Evolutionary conservation across 2,797 vertebrate genomes (phyloP), one percentile per base, ranked within the genome.

Genomic region (Sebastes vulpes): DNA sequence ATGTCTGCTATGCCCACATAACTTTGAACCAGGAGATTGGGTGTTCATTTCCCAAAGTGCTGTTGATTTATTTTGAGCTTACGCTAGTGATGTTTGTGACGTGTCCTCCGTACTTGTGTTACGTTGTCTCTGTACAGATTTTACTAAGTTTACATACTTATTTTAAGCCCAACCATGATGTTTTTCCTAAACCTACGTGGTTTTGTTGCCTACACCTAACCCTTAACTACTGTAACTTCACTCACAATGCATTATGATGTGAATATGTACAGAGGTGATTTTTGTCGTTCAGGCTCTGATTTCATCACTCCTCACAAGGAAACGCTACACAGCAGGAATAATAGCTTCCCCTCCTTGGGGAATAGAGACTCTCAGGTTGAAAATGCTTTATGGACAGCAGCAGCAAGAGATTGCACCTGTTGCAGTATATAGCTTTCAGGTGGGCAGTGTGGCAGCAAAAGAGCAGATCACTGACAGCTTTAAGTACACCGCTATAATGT

Each of bases 331-430:
- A 67, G 66, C 59, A 32, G 52, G 65, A 63, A 66, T 65, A 65
- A 77, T 32, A 71, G 57, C 68, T 59, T 65, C 75, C 31, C 18
- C 46, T 63, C 65, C 21, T 35, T 28, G 16, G 25, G 46, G 31
- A 61, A 54, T 21, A 65, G 3, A 61, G 10, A 32, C 56, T 52
- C 26, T 56, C 21, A 25, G 25, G 23, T 65, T 42, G 61, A 64
- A 89, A 85, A 77, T 1, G 10, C 10, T 74, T 52, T 52, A 67
- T 46, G 57, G 60, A 48, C 29, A 18, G 32, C 21, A 42, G 6
- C 23, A 68, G 57, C 50, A 38, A 35, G 65, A 56, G 50, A 69
- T 70, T 61, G 25, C 53, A 65, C 52, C 35, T 67, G 50, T 73
- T 73, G 71, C 80, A 68, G 32, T 25, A 5, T 46, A 10, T 10